phyloP scores from a whole-genome alignment of 2,797 vertebrate species.

The Moxostoma hubbsi region DNA sequence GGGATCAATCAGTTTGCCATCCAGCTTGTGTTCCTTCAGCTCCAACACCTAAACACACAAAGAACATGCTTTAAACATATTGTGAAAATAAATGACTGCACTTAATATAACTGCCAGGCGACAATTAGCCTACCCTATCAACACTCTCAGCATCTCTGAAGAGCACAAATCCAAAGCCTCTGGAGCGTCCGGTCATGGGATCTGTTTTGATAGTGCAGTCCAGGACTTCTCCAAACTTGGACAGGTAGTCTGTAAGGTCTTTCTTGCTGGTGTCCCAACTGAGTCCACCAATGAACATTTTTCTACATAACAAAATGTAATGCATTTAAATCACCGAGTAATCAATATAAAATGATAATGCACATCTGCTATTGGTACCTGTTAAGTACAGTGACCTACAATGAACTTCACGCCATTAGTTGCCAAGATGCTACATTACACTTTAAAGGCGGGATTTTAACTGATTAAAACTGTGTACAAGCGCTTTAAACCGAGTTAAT shows the following conservation, averaged over 20 bases:
- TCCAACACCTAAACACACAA: slow-evolving; percentile 80
- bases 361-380: too few species aligned
- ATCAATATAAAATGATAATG: not conserved
- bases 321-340: not conserved
- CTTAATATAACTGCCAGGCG: not conserved
- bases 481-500: too few species aligned
- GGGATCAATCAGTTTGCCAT: slow-evolving; percentile 88
- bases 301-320: slow-evolving; percentile 67
- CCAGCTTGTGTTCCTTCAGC: slow-evolving; percentile 87
- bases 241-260: slow-evolving; percentile 86
- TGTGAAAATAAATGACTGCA: too few species aligned
- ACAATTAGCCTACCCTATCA: slow-evolving; percentile 84
- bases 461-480: too few species aligned
- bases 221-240: slow-evolving; percentile 87
- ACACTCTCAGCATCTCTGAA: slow-evolving; percentile 88
- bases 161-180: slow-evolving; percentile 88
- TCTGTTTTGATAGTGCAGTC: slow-evolving; percentile 91
- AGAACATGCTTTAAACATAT: not conserved
- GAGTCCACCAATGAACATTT: slow-evolving; percentile 90
- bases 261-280: slow-evolving; percentile 93
- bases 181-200: slow-evolving; percentile 84
- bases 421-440: too few species aligned
- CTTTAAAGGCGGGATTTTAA: too few species aligned
- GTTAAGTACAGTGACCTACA: too few species aligned
- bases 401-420: too few species aligned